A percentile compares a stretch with the other conserved stretches of the same genome.
These are phyloP conservation scores for Pocota personata DNA, from an alignment of 2,888 invertebrate genomes.

Conservation along the genomic window DNA sequence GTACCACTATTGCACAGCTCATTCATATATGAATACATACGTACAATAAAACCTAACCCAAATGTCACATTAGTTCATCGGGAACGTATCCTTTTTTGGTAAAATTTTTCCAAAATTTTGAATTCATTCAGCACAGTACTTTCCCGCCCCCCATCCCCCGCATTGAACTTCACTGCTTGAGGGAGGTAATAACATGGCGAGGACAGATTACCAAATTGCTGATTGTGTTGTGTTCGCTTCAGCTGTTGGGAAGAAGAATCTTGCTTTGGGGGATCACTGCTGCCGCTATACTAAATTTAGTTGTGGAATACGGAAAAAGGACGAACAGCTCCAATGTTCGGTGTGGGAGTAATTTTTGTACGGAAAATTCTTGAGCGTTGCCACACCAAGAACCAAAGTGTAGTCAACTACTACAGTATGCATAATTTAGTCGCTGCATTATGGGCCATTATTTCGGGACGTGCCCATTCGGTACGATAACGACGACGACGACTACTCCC, in stretches of 20 bases:
- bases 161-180: background rate
- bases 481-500: slow-evolving; percentile 4
- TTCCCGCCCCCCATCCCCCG: too few species aligned
- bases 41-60: slow-evolving; percentile 24
- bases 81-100: slow-evolving; percentile 7
- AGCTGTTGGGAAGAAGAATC: slow-evolving; percentile 9
- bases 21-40: background rate
- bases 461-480: slow-evolving; percentile 68
- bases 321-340: slow-evolving; percentile 46
- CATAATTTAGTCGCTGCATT: slow-evolving; percentile 71
- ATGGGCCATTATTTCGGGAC: slow-evolving; percentile 67
- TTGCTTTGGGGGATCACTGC: slow-evolving; percentile 21
- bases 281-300: background rate
- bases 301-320: slow-evolving; percentile 28
- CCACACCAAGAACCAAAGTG: slow-evolving; percentile 49
- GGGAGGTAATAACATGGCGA: slow-evolving; percentile 53
- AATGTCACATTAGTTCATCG: slow-evolving; percentile 56
- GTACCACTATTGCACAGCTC: background rate
- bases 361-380: slow-evolving; percentile 34
- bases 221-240: slow-evolving; percentile 45
- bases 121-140: slow-evolving; percentile 40
- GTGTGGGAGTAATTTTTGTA: slow-evolving; percentile 58
- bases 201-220: slow-evolving; percentile 64
- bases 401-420: slow-evolving; percentile 66
- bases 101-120: slow-evolving; percentile 30